A percentile compares a stretch with the other conserved stretches of the same genome.
phyloP scores from a whole-genome alignment of 2,113 vertebrate genomes.

The Austrofundulus limnaeus region DNA sequence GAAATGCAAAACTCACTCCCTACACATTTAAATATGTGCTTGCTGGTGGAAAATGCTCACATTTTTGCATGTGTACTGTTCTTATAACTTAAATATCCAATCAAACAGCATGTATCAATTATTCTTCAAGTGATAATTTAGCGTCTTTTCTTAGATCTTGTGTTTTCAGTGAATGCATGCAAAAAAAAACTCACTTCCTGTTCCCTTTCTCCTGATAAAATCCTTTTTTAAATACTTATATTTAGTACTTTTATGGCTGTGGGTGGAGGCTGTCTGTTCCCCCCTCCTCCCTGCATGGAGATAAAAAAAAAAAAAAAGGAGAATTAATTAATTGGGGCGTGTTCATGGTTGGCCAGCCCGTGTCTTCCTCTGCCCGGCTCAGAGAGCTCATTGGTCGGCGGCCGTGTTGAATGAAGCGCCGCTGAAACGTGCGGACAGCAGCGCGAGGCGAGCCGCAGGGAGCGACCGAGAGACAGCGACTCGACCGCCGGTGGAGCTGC shows the following conservation, averaged over 20 bases:
- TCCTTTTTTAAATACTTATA: too few relatives aligned
- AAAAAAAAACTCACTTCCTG: not conserved
- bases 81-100: not conserved
- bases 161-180: not conserved
- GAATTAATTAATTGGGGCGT: conserved; percentile 21
- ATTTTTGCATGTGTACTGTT: not conserved
- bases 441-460: conserved; percentile 29
- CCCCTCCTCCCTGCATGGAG: conserved; percentile 7
- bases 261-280: conserved; percentile 1
- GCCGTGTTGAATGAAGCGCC: conserved; percentile 61
- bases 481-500: conserved; percentile 32
- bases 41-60: not conserved
- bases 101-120: not conserved
- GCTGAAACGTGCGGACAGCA: conserved; percentile 48
- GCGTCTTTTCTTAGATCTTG: not conserved
- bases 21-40: not conserved
- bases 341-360: conserved; percentile 57
- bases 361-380: conserved; percentile 20
- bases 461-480: conserved; percentile 28
- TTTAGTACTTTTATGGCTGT: not conserved
- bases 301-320: not conserved
- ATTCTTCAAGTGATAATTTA: not conserved
- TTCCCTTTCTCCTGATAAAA: not conserved
- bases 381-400: conserved; percentile 55
- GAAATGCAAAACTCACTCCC: not conserved